Percentiles rank a stretch among this genome's conserved stretches.
Evolutionary conservation across 2,113 vertebrate genomes (phyloP).

Genomic region (Abramis brama): DNA sequence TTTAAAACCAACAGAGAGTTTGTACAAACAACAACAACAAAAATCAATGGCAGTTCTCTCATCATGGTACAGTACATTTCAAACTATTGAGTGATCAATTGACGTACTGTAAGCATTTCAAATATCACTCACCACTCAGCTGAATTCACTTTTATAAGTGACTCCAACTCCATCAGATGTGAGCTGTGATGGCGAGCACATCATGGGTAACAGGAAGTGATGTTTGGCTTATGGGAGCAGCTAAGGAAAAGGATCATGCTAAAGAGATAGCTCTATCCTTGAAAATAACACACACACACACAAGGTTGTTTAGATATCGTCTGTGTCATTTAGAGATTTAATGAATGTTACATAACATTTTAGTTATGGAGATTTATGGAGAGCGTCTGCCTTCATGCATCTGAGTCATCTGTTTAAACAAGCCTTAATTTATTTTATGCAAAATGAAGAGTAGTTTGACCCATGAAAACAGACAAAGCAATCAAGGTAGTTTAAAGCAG

Average conservation of each 20-base stretch:
- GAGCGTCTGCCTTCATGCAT: not conserved
- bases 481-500: not conserved
- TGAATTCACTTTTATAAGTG: not conserved
- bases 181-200: not conserved
- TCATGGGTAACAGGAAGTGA: constrained; percentile 25
- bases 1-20: not conserved
- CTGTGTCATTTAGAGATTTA: not conserved
- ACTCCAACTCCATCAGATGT: constrained; percentile 26
- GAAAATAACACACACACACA: not conserved
- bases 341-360: not conserved
- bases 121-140: not conserved
- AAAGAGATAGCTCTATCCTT: not conserved
- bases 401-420: constrained; percentile 9
- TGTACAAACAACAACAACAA: not conserved
- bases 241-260: constrained; percentile 11
- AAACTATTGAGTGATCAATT: not conserved
- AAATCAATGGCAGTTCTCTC: not conserved
- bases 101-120: not conserved
- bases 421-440: not conserved
- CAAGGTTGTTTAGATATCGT: not conserved
- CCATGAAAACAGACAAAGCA: constrained; percentile 2
- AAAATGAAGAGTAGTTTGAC: constrained; percentile 4
- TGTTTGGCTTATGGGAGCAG: constrained; percentile 6
- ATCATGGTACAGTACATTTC: not conserved
- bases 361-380: not conserved